Conservation (phyloP, 2,113 vertebrate species). For the Poeciliopsis retropinna region DNA sequence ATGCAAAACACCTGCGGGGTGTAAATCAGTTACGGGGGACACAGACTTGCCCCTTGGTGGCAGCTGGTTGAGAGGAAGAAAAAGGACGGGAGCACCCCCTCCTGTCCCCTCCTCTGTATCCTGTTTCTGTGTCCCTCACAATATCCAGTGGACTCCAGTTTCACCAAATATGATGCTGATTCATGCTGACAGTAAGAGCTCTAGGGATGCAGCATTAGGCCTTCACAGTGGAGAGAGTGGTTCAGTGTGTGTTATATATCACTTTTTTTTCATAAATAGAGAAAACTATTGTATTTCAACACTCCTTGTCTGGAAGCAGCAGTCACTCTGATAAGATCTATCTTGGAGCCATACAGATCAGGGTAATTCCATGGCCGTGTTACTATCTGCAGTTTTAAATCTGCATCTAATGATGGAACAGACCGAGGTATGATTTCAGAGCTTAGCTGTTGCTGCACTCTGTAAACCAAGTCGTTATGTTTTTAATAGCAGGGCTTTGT, state of each 20-base stretch:
- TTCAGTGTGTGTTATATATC: not conserved
- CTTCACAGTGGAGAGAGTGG: conserved; percentile 11
- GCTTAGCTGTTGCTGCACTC: conserved; percentile 43
- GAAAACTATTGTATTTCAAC: conserved; percentile 41
- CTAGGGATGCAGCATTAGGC: conserved; percentile 37
- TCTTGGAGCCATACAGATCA: conserved; percentile 57
- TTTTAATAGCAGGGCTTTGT: conserved; percentile 3
- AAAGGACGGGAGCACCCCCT: conserved; percentile 2
- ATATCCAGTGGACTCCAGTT: conserved; percentile 46
- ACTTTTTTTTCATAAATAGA: conserved; percentile 44
- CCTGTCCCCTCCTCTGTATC: conserved; percentile 10
- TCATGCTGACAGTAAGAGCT: conserved; percentile 44
- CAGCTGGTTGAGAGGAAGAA: conserved; percentile 61
- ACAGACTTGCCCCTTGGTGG: conserved; percentile 48
- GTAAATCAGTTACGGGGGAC: conserved; percentile 65
- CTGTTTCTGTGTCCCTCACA: conserved; percentile 33
- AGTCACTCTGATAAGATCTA: conserved; percentile 65
- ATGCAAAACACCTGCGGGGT: conserved; percentile 70
- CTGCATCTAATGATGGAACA: conserved; percentile 39
- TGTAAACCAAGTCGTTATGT: conserved; percentile 19
- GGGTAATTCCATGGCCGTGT: conserved; percentile 27
- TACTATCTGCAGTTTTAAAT: conserved; percentile 48
- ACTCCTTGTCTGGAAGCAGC: conserved; percentile 44
- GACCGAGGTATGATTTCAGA: conserved; percentile 14
- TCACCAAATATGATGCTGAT: conserved; percentile 46